These are phyloP conservation scores for Ascaphus truei DNA, from an alignment of 2,113 vertebrate genomes.

Conservation along the genomic window DNA sequence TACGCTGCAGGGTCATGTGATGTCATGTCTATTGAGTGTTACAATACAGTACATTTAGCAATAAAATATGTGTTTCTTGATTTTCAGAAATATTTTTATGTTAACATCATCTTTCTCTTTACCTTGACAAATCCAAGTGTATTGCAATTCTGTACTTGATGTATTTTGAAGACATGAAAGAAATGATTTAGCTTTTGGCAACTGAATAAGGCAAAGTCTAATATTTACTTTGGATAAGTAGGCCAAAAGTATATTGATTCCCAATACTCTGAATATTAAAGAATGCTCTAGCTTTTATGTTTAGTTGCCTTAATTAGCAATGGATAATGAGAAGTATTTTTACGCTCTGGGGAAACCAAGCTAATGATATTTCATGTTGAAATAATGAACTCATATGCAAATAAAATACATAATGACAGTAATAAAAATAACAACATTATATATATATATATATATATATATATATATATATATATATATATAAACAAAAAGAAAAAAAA, in stretches of 20 bases:
- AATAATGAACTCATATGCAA: neutral
- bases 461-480: too few species aligned
- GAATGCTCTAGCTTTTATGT: slow-evolving; percentile 6
- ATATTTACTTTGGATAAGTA: slow-evolving; percentile 19
- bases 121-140: neutral
- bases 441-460: too few species aligned
- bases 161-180: neutral
- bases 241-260: slow-evolving; percentile 25
- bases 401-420: too few species aligned
- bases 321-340: slow-evolving; percentile 5
- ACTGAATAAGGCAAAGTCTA: slow-evolving; percentile 8
- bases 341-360: neutral
- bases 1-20: too few species aligned
- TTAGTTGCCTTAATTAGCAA: neutral
- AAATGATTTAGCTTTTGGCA: slow-evolving; percentile 8
- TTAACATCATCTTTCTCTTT: too few species aligned
- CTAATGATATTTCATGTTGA: neutral
- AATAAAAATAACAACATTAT: too few species aligned
- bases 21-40: too few species aligned
- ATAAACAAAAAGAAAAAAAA: too few species aligned
- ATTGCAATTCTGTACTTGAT: neutral
- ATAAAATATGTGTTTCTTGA: too few species aligned
- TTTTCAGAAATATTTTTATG: too few species aligned
- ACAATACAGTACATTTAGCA: too few species aligned
- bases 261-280: slow-evolving; percentile 5